These are phyloP conservation scores for Hirudinaria manillensis DNA, from an alignment of 2,888 invertebrate genomes.

Conservation along the genomic window DNA sequence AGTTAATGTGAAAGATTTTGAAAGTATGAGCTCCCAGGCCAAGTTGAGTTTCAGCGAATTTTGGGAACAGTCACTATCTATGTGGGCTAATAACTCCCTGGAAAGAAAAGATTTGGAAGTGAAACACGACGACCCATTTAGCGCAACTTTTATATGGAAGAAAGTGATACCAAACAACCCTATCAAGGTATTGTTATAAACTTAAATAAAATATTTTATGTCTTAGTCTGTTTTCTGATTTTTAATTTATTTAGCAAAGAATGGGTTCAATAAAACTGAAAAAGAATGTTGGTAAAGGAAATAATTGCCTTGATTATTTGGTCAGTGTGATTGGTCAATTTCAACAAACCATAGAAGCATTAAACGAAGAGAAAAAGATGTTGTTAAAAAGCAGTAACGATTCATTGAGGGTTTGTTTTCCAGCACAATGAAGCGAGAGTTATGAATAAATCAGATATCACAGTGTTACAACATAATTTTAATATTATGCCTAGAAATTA, in stretches of 20 bases:
- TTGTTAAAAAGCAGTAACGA: too few species aligned
- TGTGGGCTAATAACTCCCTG: background rate
- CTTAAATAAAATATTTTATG: background rate
- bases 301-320: background rate
- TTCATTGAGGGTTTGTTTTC: too few species aligned
- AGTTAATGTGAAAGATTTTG: constrained; percentile 11
- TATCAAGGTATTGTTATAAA: constrained; percentile 2
- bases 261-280: background rate
- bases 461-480: background rate
- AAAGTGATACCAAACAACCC: background rate
- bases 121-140: background rate
- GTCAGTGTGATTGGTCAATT: background rate
- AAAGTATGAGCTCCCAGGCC: background rate
- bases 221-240: background rate
- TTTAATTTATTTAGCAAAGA: background rate
- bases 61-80: background rate
- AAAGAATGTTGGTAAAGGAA: background rate
- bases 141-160: background rate
- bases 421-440: too few species aligned
- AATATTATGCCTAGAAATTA: background rate
- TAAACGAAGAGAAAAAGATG: too few species aligned
- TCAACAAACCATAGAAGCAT: background rate
- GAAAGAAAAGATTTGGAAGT: constrained; percentile 18
- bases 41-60: background rate
- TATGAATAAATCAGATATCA: background rate